Evolutionary conservation across 2,888 invertebrate genomes (phyloP), one percentile per base, ranked within the genome.

Genomic region (Phalera bucephala): DNA sequence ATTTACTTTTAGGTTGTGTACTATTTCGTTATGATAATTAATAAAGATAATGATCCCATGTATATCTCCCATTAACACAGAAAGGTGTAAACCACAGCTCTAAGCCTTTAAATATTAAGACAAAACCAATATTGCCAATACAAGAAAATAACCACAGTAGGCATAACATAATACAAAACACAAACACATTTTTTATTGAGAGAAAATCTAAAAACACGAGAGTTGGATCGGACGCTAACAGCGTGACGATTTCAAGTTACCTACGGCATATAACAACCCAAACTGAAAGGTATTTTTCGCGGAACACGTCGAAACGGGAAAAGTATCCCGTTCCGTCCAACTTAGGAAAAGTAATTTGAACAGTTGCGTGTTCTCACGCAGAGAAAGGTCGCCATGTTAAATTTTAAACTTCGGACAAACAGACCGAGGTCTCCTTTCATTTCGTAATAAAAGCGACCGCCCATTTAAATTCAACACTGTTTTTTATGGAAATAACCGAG

Each of bases 321-420:
- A 78, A 79, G 80, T 77, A 78, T 64, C 65, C 56, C 54, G 49
- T 51, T 52, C 51, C 39, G 46, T 50, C 50, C 51, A 65, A 71
- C 64, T 72, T 67, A 58, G 65, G 59, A 57, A 56, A 66, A 70
- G 76, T 79, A 80, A 81, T 81, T 80, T 77, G 63, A 71, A 66
- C 86, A 86, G 81, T 64, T 86, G 87, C 64, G 49, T 48, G 50
- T 79, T 85, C 87, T 68, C 87, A 84, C 81, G 77, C 41, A 46
- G 40, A 51, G 62, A 59, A 47, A 53, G 67, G 64, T 49, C 41
- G 48, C 53, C 51, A 56, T 53, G 52, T 55, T 58, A 60, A 57
- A 62, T 53, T 66, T 64, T 64, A 60, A 68, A 68, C 56, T 56
- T 55, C 36, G 52, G 49, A 57, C 51, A 55, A 59, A 54, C 39